Conservation (phyloP, 2,797 vertebrate species). For the Falco berigora region DNA sequence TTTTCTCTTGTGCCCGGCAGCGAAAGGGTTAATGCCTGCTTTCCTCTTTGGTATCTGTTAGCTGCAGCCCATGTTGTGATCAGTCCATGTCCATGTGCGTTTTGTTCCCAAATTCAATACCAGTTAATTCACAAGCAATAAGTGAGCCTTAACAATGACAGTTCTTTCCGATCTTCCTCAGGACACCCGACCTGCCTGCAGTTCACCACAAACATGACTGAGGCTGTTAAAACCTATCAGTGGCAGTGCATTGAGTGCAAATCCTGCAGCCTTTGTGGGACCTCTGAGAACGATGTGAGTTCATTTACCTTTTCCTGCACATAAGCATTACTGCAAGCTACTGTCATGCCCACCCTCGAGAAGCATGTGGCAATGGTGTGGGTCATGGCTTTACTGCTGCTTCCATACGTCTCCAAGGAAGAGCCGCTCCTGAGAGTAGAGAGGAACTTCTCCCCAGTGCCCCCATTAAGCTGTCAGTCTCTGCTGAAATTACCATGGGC, state of each 20-base stretch:
- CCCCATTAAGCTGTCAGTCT: background rate
- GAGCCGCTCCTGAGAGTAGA: background rate
- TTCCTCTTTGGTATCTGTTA: constrained; percentile 57
- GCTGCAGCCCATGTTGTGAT: constrained; percentile 68
- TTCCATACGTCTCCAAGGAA: background rate
- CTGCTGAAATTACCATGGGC: background rate
- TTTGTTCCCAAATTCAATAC: constrained; percentile 57
- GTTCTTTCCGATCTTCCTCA: constrained; percentile 70
- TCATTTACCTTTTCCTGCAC: background rate
- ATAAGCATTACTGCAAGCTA: background rate
- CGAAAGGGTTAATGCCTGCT: constrained; percentile 66
- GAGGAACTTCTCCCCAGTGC: background rate
- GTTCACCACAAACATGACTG: constrained; percentile 98
- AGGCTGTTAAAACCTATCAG: constrained; percentile 95
- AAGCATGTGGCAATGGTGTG: background rate
- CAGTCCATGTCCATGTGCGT: constrained; percentile 67
- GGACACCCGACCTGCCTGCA: constrained; percentile 98
- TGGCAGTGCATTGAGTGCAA: constrained; percentile 99
- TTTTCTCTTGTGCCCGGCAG: constrained; percentile 65
- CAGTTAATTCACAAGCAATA: background rate
- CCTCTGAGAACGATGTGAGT: constrained; percentile 97
- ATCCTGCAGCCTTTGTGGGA: constrained; percentile 97
- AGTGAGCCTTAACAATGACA: constrained; percentile 20
- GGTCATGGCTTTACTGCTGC: background rate
- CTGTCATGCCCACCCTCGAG: background rate